phyloP scores from a whole-genome alignment of 2,888 invertebrate genomes.

The Caenorhabditis afra region DNA sequence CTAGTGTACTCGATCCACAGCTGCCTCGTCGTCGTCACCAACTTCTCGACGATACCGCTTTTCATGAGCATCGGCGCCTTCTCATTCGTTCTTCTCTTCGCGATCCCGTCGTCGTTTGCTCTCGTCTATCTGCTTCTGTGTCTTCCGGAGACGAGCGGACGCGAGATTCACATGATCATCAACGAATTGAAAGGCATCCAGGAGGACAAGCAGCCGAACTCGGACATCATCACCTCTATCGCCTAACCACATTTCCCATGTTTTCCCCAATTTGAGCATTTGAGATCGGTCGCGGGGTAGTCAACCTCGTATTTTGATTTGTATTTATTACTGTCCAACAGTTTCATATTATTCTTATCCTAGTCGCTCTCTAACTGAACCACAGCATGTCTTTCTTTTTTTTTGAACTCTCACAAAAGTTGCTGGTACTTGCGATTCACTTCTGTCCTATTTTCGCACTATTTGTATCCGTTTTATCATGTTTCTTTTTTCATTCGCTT shows the following conservation, averaged over 20 bases:
- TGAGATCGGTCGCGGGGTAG: slow-evolving; percentile 61
- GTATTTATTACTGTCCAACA: slow-evolving; percentile 28
- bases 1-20: slow-evolving; percentile 73
- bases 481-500: slow-evolving; percentile 13
- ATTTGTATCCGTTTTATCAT: background rate
- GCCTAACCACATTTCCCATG: slow-evolving; percentile 26
- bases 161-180: slow-evolving; percentile 71
- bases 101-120: slow-evolving; percentile 71
- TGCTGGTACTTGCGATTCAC: slow-evolving; percentile 14
- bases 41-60: slow-evolving; percentile 71
- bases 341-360: slow-evolving; percentile 7
- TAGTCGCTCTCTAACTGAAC: slow-evolving; percentile 2
- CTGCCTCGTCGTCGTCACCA: slow-evolving; percentile 72
- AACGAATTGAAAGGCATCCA: slow-evolving; percentile 63
- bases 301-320: slow-evolving; percentile 36
- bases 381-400: slow-evolving; percentile 42
- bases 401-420: background rate
- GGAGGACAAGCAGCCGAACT: slow-evolving; percentile 39
- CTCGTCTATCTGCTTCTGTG: slow-evolving; percentile 61
- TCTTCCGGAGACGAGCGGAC: slow-evolving; percentile 71
- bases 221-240: slow-evolving; percentile 21
- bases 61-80: slow-evolving; percentile 71
- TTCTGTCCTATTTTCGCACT: slow-evolving; percentile 9
- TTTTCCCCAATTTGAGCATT: slow-evolving; percentile 20
- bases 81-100: slow-evolving; percentile 72